A percentile compares a stretch with the other conserved stretches of the same genome.
These are phyloP conservation scores for Mus musculus DNA, from an alignment of 2,113 vertebrate genomes.

Conservation along the genomic window GRCm39 chr4:152015501-152016000, in stretches of 20 bases:
- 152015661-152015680: background rate
- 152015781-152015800: background rate
- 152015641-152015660: background rate
- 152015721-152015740: constrained; percentile 8
- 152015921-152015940: constrained; percentile 59
- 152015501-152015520: too few relatives aligned
- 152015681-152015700: constrained; percentile 42
- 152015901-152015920: constrained; percentile 54
- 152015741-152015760: background rate
- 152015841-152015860: constrained; percentile 21
- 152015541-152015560: too few relatives aligned
- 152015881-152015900: constrained; percentile 29
- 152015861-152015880: constrained; percentile 21
- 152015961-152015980: constrained; percentile 51
- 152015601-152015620: too few relatives aligned
- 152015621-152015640: background rate
- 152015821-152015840: constrained; percentile 47
- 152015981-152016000: constrained; percentile 34
- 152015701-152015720: constrained; percentile 54
- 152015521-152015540: too few relatives aligned
- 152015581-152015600: background rate
- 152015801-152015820: constrained; percentile 18
- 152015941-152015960: constrained; percentile 10
- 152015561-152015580: background rate
- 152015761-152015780: background rate